Evolutionary conservation across 1,140 invertebrate genomes (phyloP), one percentile per base, ranked within the genome.

Genomic region (Yoshiicerus persimilis): DNA sequence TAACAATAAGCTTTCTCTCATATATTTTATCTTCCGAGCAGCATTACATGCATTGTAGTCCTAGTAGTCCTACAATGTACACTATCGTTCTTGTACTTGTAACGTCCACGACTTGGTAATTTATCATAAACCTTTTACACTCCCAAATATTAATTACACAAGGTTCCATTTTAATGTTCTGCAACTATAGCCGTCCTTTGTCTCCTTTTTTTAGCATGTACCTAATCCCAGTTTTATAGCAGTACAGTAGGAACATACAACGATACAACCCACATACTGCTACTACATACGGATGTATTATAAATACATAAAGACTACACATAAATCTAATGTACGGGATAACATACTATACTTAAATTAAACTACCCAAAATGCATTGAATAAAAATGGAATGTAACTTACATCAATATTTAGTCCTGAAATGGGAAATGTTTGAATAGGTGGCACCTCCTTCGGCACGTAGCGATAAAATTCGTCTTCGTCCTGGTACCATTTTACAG

Each of bases 401-500:
- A 92, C 91, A 85, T 91, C 91, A 38, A 92, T 83, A n/a, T 88
- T 85, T 75, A 92, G 85, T 32, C 91, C 90, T 6, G 86, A 77
- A 11, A 89, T 86, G 20, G 89, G 70, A 41, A 91, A 91, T 16
- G 87, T 66, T 41, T 89, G 89, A 25, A 90, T 88, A 16, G 89
- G 88, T 20, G 91, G 91, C 27, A 88, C 84, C 39, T 88, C 87
- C 27, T 88, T 88, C 5, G 87, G 87, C n/a, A 88, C 87, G 38
- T 64, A 89, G 36, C 89, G 86, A 87, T 87, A 90, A 87, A 90
- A 88, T 75, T 90, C 89, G 23, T 90, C 89, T 75, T 20, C 88
- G 30, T 92, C 91, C 84, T 90, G 89, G 89, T 92, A 92, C 92
- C 92, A 92, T 90, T 92, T 92, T 87, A 92, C 90, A 36, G 91